Evolutionary conservation across 2,797 vertebrate species (phyloP), one percentile per base, ranked within the genome.

Genomic region (Acrossocheilus wenchowensis): DNA sequence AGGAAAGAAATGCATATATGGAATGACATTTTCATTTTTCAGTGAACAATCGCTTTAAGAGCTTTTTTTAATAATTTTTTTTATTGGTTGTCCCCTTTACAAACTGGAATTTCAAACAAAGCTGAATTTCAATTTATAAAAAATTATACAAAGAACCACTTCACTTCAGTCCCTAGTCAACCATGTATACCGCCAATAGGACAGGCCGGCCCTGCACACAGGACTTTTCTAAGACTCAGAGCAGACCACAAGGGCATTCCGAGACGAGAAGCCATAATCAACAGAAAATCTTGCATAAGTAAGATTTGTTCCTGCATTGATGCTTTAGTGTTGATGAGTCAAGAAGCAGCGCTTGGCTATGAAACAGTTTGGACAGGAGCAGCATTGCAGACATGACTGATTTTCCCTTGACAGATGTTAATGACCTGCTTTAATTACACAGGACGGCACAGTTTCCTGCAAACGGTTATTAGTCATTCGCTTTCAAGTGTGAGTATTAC

Each of bases 401-500:
- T 54, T 85, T 85, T 77, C 41, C 52, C 48, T 68, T 77, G 78
- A 71, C 66, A 79, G 26, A n/a, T 60, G 39, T 50, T 26, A 84
- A 72, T 73, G 78, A 36, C 74, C 60, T 50, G 48, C 82, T 26
- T 41, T 75, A 82, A 81, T 74, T 83, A 78, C 62, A 57, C 77
- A 62, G 78, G 50, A 72, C 14, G n/a, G 68, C 60, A 69, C n/a
- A 9, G 78, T 83, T 85, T 87, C 69, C 84, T 89, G 82, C 81
- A 78, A 45, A 72, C 64, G 23, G 10, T 30, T 45, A 48, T 83
- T 83, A 78, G 75, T 84, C 78, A 88, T 78, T 62, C 78, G 39
- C 64, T 81, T 77, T 82, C 78, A 85, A 87, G 50, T 86, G 72
- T 87, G 83, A 78, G 66, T 84, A 69, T 81, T 80, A 72, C 73